Conservation (phyloP, 2,888 invertebrate genomes). For the Ophion obscuratus region DNA sequence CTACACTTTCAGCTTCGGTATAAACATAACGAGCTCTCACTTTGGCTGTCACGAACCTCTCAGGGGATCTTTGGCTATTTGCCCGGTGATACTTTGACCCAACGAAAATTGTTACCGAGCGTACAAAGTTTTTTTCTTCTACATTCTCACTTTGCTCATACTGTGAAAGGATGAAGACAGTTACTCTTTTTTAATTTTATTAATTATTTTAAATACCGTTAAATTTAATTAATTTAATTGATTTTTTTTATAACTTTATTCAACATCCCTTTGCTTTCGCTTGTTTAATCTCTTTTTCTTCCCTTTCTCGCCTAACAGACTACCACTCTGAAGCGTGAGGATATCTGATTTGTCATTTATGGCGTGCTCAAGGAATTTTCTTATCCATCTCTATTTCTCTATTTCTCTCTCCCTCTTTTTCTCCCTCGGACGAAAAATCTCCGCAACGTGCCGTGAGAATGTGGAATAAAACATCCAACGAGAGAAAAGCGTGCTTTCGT, state of each 20-base stretch:
- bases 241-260: conserved; percentile 7
- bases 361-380: conserved; percentile 3
- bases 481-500: conserved; percentile 9
- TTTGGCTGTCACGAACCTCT: conserved; percentile 31
- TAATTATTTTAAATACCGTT: too few relatives aligned
- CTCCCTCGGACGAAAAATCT: neutral
- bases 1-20: neutral
- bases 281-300: neutral
- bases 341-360: conserved; percentile 34
- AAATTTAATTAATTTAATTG: too few relatives aligned
- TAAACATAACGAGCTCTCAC: neutral
- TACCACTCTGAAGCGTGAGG: neutral
- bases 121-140: conserved; percentile 20
- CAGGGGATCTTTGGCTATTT: conserved; percentile 53
- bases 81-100: conserved; percentile 30
- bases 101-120: neutral
- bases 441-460: conserved; percentile 37
- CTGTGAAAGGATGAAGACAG: neutral
- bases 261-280: neutral
- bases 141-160: conserved; percentile 27
- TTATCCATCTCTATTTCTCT: neutral
- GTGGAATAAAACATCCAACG: conserved; percentile 32
- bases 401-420: neutral
- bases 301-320: neutral
- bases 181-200: conserved; percentile 1